Conservation (phyloP, 2,113 vertebrate species). For the Fulica atra region DNA sequence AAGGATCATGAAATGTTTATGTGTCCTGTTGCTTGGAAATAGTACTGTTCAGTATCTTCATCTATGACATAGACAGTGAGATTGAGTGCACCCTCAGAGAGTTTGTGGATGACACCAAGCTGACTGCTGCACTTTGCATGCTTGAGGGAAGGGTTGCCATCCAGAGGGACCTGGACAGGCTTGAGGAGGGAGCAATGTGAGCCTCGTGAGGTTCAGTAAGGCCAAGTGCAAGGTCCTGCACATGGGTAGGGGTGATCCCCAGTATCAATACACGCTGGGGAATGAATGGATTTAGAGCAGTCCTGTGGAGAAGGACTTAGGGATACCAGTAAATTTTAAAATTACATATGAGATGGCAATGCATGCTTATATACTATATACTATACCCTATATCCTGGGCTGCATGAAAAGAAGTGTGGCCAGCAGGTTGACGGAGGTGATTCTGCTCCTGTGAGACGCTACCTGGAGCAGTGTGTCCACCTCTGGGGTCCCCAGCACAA, state of each 20-base stretch:
- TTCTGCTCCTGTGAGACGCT: rapidly evolving
- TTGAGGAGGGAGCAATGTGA: neutral
- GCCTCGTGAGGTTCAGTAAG: neutral
- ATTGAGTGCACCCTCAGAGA: neutral
- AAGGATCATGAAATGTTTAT: neutral
- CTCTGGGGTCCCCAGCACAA: neutral
- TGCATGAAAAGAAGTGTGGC: neutral
- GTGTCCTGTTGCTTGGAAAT: rapidly evolving
- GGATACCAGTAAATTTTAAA: neutral
- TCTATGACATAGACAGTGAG: neutral
- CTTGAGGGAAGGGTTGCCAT: neutral
- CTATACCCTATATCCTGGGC: too few species aligned
- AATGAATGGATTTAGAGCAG: neutral
- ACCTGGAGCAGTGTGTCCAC: neutral
- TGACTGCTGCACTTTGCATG: neutral
- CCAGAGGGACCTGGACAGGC: neutral
- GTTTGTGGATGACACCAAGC: neutral
- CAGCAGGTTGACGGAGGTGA: rapidly evolving
- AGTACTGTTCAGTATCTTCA: neutral
- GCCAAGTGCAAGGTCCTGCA: neutral
- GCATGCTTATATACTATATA: rapidly evolving
- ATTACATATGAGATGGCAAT: neutral
- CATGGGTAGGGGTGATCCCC: neutral
- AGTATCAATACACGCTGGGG: neutral
- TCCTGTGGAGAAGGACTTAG: neutral